A percentile compares a stretch with the other conserved stretches of the same genome.
Conservation (phyloP, 2,113 vertebrate species). For the Motacilla tschutschensis region DNA sequence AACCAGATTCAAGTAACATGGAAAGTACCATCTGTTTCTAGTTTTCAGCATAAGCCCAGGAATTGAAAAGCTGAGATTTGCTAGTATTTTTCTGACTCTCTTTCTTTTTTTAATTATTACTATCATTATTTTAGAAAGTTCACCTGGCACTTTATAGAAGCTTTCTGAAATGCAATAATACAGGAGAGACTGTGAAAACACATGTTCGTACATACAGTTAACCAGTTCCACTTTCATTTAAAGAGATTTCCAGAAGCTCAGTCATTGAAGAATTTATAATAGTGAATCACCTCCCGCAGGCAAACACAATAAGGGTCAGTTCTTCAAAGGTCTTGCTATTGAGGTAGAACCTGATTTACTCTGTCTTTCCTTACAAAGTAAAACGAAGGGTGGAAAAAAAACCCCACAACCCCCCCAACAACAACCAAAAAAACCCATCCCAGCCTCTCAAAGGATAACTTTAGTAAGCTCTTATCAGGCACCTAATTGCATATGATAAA, state of each 20-base stretch:
- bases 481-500: conserved; percentile 60
- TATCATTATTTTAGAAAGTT: conserved; percentile 59
- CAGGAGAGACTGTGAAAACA: conserved; percentile 68
- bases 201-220: conserved; percentile 68
- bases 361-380: conserved; percentile 36
- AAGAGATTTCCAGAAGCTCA: conserved; percentile 72
- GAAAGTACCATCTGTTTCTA: conserved; percentile 76
- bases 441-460: conserved; percentile 6
- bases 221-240: conserved; percentile 71
- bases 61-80: conserved; percentile 66
- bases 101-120: conserved; percentile 14
- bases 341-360: conserved; percentile 62
- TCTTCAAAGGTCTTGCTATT: conserved; percentile 64
- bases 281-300: conserved; percentile 61
- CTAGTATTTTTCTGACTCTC: conserved; percentile 27
- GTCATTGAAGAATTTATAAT: conserved; percentile 66
- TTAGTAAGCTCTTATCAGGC: conserved; percentile 54
- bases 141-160: conserved; percentile 72
- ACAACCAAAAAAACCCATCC: background rate
- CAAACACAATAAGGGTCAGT: conserved; percentile 55
- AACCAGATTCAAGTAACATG: conserved; percentile 72
- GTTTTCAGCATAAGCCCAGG: conserved; percentile 68
- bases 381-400: background rate
- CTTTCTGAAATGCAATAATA: conserved; percentile 64
- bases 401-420: background rate